Base-by-base conservation (phyloP, 2,113 vertebrate species). In the Todiramphus saurophagus region DNA sequence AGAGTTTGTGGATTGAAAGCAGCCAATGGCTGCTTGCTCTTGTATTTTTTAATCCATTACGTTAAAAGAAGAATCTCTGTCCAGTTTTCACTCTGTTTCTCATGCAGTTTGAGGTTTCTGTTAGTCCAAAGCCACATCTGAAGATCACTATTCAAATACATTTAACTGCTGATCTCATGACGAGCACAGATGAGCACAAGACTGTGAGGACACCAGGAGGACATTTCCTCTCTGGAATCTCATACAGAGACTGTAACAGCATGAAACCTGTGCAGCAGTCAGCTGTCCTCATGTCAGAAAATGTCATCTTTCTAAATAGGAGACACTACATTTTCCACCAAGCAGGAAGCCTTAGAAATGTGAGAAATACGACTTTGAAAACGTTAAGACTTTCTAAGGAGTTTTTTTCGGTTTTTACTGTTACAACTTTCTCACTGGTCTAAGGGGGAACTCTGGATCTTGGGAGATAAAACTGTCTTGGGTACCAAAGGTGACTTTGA, bases 221-320 rank as follows among this genome's bases (percentile, higher is more conserved):
- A 82, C 44, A 15, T 16, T 73, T 72, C 72, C 83, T 27, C 30
- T 56, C 67, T 63, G 58, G 66, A 60, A 63, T 74, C 68, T 48
- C 50, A 10, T 3, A 10, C 0, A 48, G 2, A 0, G 13, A 64
- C n/a, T 56, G 3, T 5, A 51, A 43, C 18, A 44, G 81, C 16
- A 16, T 6, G 28, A 83, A 55, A 28, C 35, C 41, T 18, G 18
- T 2, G 8, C 1, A 5, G 77, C 18, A 53, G 28, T 24, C 77
- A 76, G 59, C 18, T 35, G 55, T 31, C 85, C 55, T 67, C 60
- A 9, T 1, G 11, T 16, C 46, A 28, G 30, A 80, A 86, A 94
- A 62, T 2, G 8, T 8, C n/a, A 62, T 35, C 73, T 59, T 90
- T 58, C 78, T 64, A 55, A 78, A 59, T 0, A 60, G 35, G 41